Conservation (phyloP, 2,888 invertebrate genomes). For the Sphaeridia pumilis region DNA sequence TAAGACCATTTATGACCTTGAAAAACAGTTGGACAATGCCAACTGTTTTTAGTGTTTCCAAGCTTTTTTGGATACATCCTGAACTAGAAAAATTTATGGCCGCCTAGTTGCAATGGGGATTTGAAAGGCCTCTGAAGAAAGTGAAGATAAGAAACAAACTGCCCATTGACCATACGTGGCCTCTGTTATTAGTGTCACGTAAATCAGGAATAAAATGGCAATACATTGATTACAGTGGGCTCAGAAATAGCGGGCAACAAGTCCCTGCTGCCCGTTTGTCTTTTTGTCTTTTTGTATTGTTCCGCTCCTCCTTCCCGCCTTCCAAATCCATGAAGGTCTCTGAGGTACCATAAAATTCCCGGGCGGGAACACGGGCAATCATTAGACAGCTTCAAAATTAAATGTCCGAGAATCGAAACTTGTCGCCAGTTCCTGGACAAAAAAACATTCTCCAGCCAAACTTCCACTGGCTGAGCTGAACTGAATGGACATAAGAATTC, state of each 20-base stretch:
- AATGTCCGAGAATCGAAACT: slow-evolving; percentile 35
- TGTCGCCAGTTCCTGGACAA: not conserved
- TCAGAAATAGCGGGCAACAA: not conserved
- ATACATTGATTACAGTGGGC: slow-evolving; percentile 9
- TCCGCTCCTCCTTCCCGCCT: no score
- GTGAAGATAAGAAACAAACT: slow-evolving; percentile 32
- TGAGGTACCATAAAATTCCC: slow-evolving; percentile 36
- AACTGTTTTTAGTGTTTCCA: no score
- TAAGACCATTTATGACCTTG: no score
- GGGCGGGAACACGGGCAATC: slow-evolving; percentile 35
- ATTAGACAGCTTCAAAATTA: slow-evolving; percentile 37
- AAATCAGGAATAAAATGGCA: slow-evolving; percentile 31
- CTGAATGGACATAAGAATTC: no score
- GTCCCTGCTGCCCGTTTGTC: no score
- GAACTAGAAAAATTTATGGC: no score
- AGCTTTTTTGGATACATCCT: no score
- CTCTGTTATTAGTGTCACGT: slow-evolving; percentile 36
- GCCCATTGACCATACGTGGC: slow-evolving; percentile 23
- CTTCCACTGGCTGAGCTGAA: no score
- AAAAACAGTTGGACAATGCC: not conserved
- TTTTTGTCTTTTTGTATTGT: no score
- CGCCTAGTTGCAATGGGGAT: no score
- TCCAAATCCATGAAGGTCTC: slow-evolving; percentile 31
- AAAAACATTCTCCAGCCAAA: no score
- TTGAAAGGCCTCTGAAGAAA: slow-evolving; percentile 15